Percentiles rank a stretch among this genome's conserved stretches.
These are phyloP conservation scores for Stegastes partitus DNA, from an alignment of 2,113 vertebrate species.

Conservation along the genomic window DNA sequence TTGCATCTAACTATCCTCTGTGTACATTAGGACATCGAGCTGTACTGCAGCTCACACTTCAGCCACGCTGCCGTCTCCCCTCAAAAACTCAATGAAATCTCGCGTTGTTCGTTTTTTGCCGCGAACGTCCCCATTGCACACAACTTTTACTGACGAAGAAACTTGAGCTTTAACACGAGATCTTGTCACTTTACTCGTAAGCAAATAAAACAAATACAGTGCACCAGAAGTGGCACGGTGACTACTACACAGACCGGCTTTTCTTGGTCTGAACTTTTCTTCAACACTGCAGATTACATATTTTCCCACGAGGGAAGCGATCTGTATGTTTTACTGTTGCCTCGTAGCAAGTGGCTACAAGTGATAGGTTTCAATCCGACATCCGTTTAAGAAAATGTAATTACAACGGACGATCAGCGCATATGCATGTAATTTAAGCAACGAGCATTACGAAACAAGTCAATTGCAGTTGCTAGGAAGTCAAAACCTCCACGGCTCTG, in stretches of 20 bases:
- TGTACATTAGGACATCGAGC: background rate
- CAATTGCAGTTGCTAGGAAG: background rate
- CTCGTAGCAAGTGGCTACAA: background rate
- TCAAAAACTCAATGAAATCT: constrained; percentile 72
- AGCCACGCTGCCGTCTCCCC: constrained; percentile 30
- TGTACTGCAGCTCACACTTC: background rate
- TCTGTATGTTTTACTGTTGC: background rate
- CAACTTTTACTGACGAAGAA: constrained; percentile 41
- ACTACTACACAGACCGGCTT: background rate
- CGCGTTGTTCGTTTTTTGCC: constrained; percentile 79
- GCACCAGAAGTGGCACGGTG: background rate
- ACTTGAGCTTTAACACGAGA: background rate
- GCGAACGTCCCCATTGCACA: constrained; percentile 65
- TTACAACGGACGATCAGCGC: background rate
- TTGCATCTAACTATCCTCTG: background rate
- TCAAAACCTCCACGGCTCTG: background rate
- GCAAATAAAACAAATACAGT: background rate
- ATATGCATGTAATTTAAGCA: background rate
- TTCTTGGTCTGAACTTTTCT: background rate
- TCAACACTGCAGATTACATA: background rate
- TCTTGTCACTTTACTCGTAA: background rate
- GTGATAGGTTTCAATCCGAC: background rate
- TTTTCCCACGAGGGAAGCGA: background rate
- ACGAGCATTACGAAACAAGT: background rate
- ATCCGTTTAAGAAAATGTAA: background rate